These are phyloP conservation scores for Ailurus styani DNA, from an alignment of 2,113 vertebrate species.

Conservation along the genomic window DNA sequence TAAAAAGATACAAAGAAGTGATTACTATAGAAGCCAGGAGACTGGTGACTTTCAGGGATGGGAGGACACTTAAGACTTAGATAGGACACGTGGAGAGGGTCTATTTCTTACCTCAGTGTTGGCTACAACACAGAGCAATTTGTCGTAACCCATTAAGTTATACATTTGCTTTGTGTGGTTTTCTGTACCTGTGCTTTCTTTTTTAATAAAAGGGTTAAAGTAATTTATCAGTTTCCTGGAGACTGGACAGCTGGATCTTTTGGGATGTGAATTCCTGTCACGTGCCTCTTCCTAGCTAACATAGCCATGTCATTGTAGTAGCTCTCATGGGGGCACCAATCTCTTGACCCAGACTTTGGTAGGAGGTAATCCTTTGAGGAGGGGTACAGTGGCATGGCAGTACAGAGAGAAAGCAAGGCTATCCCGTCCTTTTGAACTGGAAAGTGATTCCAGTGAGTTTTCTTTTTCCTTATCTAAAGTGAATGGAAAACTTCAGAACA, in stretches of 20 bases:
- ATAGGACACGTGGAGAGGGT: too few species aligned
- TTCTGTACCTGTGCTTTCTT: background rate
- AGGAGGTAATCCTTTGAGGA: background rate
- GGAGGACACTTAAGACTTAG: background rate
- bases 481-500: background rate
- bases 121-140: accelerated
- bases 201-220: background rate
- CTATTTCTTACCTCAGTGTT: background rate
- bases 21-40: background rate
- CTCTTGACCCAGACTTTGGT: background rate
- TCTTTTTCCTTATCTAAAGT: background rate
- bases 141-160: background rate
- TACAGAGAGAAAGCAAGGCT: background rate
- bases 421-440: background rate
- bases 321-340: background rate
- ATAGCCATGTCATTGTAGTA: background rate
- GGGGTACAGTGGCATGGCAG: background rate
- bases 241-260: background rate
- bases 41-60: background rate
- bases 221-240: background rate
- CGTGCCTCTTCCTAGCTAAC: background rate
- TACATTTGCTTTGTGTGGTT: background rate
- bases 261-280: background rate
- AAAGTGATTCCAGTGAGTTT: background rate
- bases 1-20: background rate